Base-by-base conservation (phyloP, 64 coral and sea anemone species). In the Montipora efflorescens region DNA sequence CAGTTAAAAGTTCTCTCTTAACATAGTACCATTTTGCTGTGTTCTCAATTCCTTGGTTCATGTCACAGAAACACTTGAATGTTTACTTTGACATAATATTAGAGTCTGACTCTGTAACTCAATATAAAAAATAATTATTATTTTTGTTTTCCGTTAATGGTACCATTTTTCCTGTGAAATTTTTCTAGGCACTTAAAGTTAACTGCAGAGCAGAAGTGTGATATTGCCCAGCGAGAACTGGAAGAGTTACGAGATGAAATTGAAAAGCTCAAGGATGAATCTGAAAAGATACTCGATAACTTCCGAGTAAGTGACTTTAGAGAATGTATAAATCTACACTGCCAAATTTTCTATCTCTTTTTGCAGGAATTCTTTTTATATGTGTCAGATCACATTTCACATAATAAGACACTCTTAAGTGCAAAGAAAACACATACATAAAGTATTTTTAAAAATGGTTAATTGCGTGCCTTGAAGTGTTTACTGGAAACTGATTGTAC, bases 181-280 rank as follows among this genome's bases (percentile, higher is more conserved):
- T 25, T n/a, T 15, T 86, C 14, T 11, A 99, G 98, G 88, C 95
- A 99, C 78, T 74, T 99, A 67, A 99, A 99, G 79, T 75, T 99
- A n/a, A 95, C 47, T 72, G 98, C 98, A 19, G 98, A 99, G 79
- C 98, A 99, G 48, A 99, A 99, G 64, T 99, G 98, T 95, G 98
- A 99, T 62, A 99, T 99, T 92, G 98, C 98, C 7, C 98, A 96
- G 66, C 47, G 98, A 61, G 98, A 99, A 67, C 86, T 99, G 43
- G 98, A 99, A 64, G 98, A 99, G 88, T 59, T 99, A n/a, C 91
- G 95, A 90, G 98, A 99, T 87, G 98, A 99, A 15, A 99, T 99
- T 71, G 91, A 99, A 22, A 96, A 99, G 62, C 81, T 96, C 8
- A 83, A 87, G 28, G 98, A 99, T 90, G 98, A 99, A 69, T 99